Evolutionary conservation across 2,888 invertebrate species (phyloP).

Genomic region (Agrotis clavis): DNA sequence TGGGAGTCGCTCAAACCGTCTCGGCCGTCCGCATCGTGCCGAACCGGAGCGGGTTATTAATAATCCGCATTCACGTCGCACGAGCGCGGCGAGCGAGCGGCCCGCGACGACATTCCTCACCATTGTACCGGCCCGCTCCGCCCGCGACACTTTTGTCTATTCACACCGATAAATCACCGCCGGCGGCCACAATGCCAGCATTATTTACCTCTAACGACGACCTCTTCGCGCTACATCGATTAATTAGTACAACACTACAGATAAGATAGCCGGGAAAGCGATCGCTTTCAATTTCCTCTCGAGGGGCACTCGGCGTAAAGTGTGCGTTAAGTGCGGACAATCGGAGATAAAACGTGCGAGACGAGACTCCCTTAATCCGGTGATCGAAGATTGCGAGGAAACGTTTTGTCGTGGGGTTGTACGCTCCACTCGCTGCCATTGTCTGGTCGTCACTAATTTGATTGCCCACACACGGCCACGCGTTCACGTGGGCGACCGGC

Average conservation of each 20-base stretch:
- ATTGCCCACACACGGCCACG: constrained; percentile 85
- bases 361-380: constrained; percentile 90
- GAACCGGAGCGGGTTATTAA: constrained; percentile 88
- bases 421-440: constrained; percentile 84
- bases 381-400: constrained; percentile 91
- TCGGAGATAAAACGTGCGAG: constrained; percentile 91
- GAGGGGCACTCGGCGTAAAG: constrained; percentile 91
- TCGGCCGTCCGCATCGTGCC: constrained; percentile 71
- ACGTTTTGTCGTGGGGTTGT: constrained; percentile 91
- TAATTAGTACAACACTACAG: constrained; percentile 90
- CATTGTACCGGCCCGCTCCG: constrained; percentile 88
- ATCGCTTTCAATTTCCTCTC: constrained; percentile 91
- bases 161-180: constrained; percentile 89
- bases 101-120: constrained; percentile 89
- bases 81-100: constrained; percentile 84
- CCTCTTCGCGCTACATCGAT: constrained; percentile 87
- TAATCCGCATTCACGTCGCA: constrained; percentile 90
- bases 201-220: constrained; percentile 89
- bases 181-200: constrained; percentile 83
- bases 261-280: constrained; percentile 90
- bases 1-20: constrained; percentile 76
- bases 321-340: constrained; percentile 91
- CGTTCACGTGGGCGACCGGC: constrained; percentile 82
- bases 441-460: constrained; percentile 87
- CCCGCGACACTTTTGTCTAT: constrained; percentile 90